Evolutionary conservation across 2,113 vertebrate species (phyloP), one percentile per base, ranked within the genome.

Genomic region (Onychorhynchus coronatus): DNA sequence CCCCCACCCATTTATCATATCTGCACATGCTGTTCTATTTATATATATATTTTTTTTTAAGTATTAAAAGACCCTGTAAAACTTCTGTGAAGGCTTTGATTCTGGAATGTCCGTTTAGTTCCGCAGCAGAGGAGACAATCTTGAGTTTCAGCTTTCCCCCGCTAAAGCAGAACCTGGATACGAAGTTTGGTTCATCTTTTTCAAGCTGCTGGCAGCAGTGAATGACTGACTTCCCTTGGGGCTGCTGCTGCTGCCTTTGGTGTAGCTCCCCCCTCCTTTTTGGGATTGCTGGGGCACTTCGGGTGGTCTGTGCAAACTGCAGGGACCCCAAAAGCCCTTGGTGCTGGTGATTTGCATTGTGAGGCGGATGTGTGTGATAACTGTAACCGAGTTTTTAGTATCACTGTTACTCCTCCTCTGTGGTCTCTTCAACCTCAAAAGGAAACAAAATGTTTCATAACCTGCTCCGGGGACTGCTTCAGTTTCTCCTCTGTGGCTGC

Each of bases 391-490:
- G 19, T 22, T 58, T 93, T 76, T 63, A 41, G 30, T 87, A 35
- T 63, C 30, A 0, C 55, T 74, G 2, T 75, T 84, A 46, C 59
- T 70, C 33, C 62, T 76, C 41, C 6, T 0, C 66, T 95, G 91
- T 81, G 94, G 75, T 95, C 86, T 91, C 41, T 35, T 31, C 63
- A 92, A 93, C 83, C 93, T 95, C 92, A 94, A 55, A 77, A 71
- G 83, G 47, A 95, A 92, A 70, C 62, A 85, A 85, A 88, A 35
- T 70, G 77, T 92, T 94, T 96, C 76, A 77, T 73, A 92, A 81
- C 47, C 9, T 71, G 47, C 67, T 39, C 16, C 3, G 19, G 50
- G 39, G 37, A 8, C 46, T 58, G 23, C 86, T 92, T 95, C 46
- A 25, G 46, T 73, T 86, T 92, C 88, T 93, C 42, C 33, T 72